Conservation (phyloP, 1,140 invertebrate species). For the Aphaenogaster rudis region DNA sequence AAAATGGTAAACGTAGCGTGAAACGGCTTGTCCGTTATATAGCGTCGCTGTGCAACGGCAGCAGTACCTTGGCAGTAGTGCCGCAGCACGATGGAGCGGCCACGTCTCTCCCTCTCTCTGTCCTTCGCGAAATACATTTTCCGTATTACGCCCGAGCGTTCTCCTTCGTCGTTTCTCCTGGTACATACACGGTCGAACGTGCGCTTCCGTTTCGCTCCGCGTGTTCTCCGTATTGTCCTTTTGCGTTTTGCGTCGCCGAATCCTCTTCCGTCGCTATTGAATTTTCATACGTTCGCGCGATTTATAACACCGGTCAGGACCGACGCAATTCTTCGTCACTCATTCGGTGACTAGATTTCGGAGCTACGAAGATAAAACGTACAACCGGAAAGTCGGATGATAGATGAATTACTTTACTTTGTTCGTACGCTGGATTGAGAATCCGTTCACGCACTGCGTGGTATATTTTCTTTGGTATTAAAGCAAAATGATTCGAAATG, state of each 20-base stretch:
- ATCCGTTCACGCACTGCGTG: background rate
- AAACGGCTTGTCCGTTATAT: slow-evolving; percentile 77
- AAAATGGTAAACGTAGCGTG: slow-evolving; percentile 84
- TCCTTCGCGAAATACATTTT: slow-evolving; percentile 82
- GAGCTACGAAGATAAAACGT: background rate
- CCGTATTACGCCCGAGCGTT: slow-evolving; percentile 72
- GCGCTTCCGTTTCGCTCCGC: slow-evolving; percentile 62
- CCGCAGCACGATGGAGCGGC: slow-evolving; percentile 41
- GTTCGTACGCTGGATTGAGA: background rate
- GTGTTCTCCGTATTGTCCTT: slow-evolving; percentile 67
- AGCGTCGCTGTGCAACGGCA: slow-evolving; percentile 61
- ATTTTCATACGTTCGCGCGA: slow-evolving; percentile 49
- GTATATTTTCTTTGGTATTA: background rate
- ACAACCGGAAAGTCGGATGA: background rate
- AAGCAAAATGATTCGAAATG: background rate
- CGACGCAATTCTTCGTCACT: slow-evolving; percentile 12
- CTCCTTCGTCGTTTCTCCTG: slow-evolving; percentile 41
- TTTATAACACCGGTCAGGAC: background rate
- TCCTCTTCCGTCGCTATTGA: slow-evolving; percentile 39
- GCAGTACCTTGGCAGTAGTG: slow-evolving; percentile 67
- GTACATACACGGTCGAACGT: slow-evolving; percentile 60
- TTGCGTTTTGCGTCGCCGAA: slow-evolving; percentile 45
- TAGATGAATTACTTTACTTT: background rate
- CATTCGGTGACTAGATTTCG: background rate
- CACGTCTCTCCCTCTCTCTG: slow-evolving; percentile 55